phyloP scores from a whole-genome alignment of 2,888 invertebrate species.

The Patella caerulea region DNA sequence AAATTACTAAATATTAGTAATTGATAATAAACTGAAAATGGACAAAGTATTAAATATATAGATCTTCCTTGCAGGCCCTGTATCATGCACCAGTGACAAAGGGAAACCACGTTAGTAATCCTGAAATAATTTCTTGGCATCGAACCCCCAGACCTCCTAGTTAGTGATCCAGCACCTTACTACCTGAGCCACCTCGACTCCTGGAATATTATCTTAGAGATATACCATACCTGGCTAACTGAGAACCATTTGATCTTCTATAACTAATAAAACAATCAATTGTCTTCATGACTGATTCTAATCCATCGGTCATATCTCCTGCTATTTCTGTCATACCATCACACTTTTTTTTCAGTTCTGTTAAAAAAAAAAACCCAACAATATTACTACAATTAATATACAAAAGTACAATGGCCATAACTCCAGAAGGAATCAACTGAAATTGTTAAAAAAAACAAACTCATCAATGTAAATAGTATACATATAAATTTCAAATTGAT shows the following conservation, averaged over 20 bases:
- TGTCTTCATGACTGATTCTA: slow-evolving; percentile 22
- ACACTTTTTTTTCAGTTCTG: not conserved
- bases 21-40: not conserved
- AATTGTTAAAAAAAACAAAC: too few species aligned
- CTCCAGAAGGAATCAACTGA: too few species aligned
- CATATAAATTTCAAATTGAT: too few species aligned
- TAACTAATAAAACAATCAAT: slow-evolving; percentile 97
- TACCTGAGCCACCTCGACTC: not conserved
- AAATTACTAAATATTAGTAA: not conserved
- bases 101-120: too few species aligned
- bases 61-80: not conserved
- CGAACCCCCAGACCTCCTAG: too few species aligned
- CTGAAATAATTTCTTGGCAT: too few species aligned
- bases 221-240: slow-evolving; percentile 80
- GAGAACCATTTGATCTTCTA: slow-evolving; percentile 95
- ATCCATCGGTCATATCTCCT: not conserved
- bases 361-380: not conserved
- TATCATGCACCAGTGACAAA: too few species aligned
- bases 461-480: too few species aligned
- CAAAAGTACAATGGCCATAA: too few species aligned
- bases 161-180: too few species aligned
- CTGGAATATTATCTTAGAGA: not conserved
- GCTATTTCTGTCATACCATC: not conserved
- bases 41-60: not conserved
- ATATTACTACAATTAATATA: too few species aligned